Evolutionary conservation across 1,140 invertebrate genomes (phyloP), one percentile per base, ranked within the genome.

Genomic region (Ruditapes philippinarum): DNA sequence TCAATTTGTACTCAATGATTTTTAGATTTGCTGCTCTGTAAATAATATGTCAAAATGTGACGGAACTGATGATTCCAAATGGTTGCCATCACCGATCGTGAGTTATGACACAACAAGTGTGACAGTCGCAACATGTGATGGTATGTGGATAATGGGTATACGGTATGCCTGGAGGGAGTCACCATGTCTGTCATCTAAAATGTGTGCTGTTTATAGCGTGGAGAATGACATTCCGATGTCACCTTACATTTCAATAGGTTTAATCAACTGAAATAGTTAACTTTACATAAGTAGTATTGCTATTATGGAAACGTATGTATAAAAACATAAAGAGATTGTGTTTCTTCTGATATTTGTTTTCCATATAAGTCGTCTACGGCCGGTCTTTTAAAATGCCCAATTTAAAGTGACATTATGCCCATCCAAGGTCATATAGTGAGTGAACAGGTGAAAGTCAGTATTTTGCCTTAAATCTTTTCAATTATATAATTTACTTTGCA

Each of bases 121-220:
- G 5, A 93, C 83, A 14, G 9, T 95, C 1, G 83, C 60, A 1
- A 90, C 89, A 17, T 89, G 92, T 49, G 0, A 31, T 0, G 74
- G 54, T 12, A 74, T 84, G 65, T 81, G 78, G 28, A 65, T 91
- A 0, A 88, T 89, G 42, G 93, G 93, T 11, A 19, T 95, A 3
- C 92, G 95, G 7, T 95, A 95, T 68, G 88, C 91, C 2, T 95
- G 94, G 94, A 81, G 91, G 3, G 91, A 92, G 45, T 91, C 91
- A 4, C 94, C 94, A 4, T 95, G 93, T 74, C 40, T 54, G 9
- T 36, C 54, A 12, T 91, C 92, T 40, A 91, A 92, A 60, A 62
- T 54, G 14, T 94, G 94, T 82, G 89, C 93, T 42, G 90, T 95
- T 1, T 95, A 95, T 68, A 89, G 84, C 4, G 33, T 31, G 12